Conservation (phyloP, 2,113 vertebrate species). For the Suncus etruscus region DNA sequence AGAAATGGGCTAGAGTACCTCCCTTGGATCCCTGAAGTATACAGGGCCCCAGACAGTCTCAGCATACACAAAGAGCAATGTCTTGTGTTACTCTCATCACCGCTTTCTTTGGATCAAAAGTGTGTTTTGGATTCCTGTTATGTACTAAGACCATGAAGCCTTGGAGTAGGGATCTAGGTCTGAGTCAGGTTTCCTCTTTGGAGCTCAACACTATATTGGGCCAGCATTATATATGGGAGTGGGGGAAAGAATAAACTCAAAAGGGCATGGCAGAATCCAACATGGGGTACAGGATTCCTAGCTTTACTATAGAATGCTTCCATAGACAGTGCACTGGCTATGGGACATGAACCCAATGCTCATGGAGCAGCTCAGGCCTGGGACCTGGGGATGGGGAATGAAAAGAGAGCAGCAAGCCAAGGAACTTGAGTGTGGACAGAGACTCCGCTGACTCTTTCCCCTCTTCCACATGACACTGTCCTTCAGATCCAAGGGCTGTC, state of each 20-base stretch:
- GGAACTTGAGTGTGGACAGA: neutral
- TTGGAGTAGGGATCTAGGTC: neutral
- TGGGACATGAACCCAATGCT: neutral
- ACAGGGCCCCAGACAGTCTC: neutral
- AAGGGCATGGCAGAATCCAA: neutral
- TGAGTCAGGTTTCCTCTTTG: neutral
- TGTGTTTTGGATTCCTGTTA: constrained; percentile 16
- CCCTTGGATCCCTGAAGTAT: neutral
- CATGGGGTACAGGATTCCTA: neutral
- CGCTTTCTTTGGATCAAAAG: neutral
- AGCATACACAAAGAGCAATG: neutral
- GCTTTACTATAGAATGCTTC: neutral
- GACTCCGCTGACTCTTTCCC: neutral
- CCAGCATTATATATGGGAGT: neutral
- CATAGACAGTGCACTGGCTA: neutral
- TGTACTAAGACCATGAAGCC: neutral
- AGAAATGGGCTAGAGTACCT: neutral
- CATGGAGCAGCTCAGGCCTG: neutral
- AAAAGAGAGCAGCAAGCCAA: neutral
- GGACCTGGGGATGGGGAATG: neutral
- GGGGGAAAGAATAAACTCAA: neutral
- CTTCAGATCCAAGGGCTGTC: neutral
- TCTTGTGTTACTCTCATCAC: neutral
- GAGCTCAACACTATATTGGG: neutral
- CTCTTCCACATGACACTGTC: neutral